Evolutionary conservation across 1,140 invertebrate species (phyloP), one percentile per base, ranked within the genome.

Genomic region (Hypothenemus hampei): DNA sequence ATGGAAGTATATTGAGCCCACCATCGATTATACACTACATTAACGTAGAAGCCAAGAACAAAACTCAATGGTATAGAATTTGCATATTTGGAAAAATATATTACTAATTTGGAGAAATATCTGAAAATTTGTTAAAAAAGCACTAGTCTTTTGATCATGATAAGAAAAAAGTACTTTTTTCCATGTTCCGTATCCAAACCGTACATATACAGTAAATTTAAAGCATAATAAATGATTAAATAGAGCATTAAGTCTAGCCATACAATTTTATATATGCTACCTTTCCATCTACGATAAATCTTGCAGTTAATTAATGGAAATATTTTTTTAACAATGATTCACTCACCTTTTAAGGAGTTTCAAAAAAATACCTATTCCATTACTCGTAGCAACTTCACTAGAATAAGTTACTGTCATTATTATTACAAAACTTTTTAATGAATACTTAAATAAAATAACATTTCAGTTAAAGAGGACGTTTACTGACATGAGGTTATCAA

Each of bases 21-120:
- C 92, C 92, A 97, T 67, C 93, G 79, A 6, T 83, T 86, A 75
- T 95, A 91, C 13, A 97, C 91, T 41, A 95, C 83, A 11, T 86
- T 85, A 11, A 97, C 92, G 72, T 95, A 97, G 72, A 75, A 75
- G 11, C 73, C 73, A 33, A 86, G 73, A 13, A 86, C 81, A 68
- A 84, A 84, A 13, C 81, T 80, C 29, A 88, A 64, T 4, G 86
- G 85, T 60, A 87, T 86, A 24, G 84, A 73, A 52, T 78, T 78
- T 47, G 78, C 79, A 69, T 84, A 85, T 16, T 78, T 78, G 47
- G 82, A 78, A 65, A 84, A 87, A 61, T 86, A 86, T 16, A 72
- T 71, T 1, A 80, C 78, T 4, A 86, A 64, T 39, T 74, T 73
- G 62, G 85, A 83, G 65, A 88, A 87, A 18, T 73, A 57, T 59